Base-by-base conservation (phyloP, 2,888 invertebrate species). In the Cosmopolites sordidus region DNA sequence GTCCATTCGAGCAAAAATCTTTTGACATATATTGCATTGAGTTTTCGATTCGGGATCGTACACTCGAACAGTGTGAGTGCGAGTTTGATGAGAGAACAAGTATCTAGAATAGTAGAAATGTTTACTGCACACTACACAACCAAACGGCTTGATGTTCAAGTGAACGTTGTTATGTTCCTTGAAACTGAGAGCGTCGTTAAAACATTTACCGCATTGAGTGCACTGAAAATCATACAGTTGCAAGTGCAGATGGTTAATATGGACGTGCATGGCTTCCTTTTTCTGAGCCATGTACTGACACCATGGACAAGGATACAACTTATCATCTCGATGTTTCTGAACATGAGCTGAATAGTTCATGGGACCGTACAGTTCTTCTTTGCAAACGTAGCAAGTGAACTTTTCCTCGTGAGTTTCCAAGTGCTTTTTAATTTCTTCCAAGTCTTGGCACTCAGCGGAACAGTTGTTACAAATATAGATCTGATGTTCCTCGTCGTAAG, bases 161-260 rank as follows among this genome's bases (percentile, higher is more conserved):
- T 79, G 79, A 43, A 66, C 61, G 22, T 69, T 65, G 29, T 72
- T 67, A 53, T 79, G 79, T 14, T 75, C 68, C 39, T 72, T 67
- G 22, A 77, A 67, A 39, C 76, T 75, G 4, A 75, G 70, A n/a
- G 69, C 69, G 12, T 70, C 71, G 1, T 76, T 73, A 61, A 72
- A 79, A 2, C 73, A 75, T 61, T 78, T 78, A 0, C 78, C 78
- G 52, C 79, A 79, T 1, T 69, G 68, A 22, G 73, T 66, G 50
- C 78, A 79, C 5, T 78, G 71, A 52, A 68, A 75, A 43, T 72
- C 72, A 56, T 72, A 75, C 45, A 75, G 60, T 48, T 62, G 60
- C 11, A 61, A 59, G 40, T 64, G 65, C 54, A 64, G 43, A 1
- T 63, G 50, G 15, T 62, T 59, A 33, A 65, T 65, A 49, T 65